Base-by-base conservation (phyloP, 2,888 invertebrate species). In the Polyommatus icarus region DNA sequence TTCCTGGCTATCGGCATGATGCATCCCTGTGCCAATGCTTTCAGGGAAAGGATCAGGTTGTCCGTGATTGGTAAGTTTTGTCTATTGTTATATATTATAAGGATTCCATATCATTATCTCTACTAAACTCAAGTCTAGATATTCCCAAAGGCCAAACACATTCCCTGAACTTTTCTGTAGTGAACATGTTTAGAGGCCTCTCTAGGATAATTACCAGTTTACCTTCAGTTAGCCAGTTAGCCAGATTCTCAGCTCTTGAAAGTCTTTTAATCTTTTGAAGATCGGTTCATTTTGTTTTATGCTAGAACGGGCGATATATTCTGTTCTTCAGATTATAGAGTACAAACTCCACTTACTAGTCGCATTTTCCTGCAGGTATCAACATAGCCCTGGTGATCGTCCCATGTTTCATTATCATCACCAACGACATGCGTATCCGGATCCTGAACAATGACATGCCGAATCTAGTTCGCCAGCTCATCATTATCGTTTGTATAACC, bases 401-500 rank as follows among this genome's bases (percentile, higher is more conserved):
- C 32, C 76, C 10, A 8, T 80, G 10, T 29, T 75, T 75, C 54
- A n/a, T 72, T 12, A 73, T 79, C 1, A 76, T 80, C 32, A 18
- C 32, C 36, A 71, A 76, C 2, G 83, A 83, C 61, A 81, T 82
- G 50, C 76, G 46, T 8, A 73, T 76, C n/a, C 82, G 83, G 3
- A 20, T 81, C 3, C 7, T 78, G n/a, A 54, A 59, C 20, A 77
- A 76, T 10, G 83, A 83, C 54, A 78, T 80, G 61, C 77, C 82
- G 2, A 83, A 83, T 29, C 57, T 82, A 71, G 78, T 80, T 18
- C 79, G 83, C 1, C 83, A 83, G 76, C 76, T 79, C 10, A 79
- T 82, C 32, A 76, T 82, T 46, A 73, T 78, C 32, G 76, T 81
- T n/a, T 77, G 76, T 7, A 29, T 81, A 1, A 50, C 72, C 1